A percentile compares a stretch with the other conserved stretches of the same genome.
These are phyloP conservation scores for Rhagonycha fulva DNA, from an alignment of 2,888 invertebrate genomes.

Conservation along the genomic window DNA sequence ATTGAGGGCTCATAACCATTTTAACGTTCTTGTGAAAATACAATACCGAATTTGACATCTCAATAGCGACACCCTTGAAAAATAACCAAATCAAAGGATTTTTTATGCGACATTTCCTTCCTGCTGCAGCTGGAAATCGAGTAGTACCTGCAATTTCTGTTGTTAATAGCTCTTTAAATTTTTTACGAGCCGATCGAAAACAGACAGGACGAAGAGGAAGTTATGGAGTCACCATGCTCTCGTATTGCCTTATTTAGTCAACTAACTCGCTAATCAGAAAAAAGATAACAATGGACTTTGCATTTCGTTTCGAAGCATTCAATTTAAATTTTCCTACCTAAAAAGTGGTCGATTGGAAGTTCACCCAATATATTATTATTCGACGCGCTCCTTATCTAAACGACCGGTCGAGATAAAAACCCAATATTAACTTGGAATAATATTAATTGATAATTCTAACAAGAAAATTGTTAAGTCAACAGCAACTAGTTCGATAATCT, in stretches of 20 bases:
- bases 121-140: not conserved
- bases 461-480: slow-evolving; percentile 7
- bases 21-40: not conserved
- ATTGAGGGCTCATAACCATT: not conserved
- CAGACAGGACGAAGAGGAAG: not conserved
- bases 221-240: not conserved
- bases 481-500: not conserved
- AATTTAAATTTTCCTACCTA: not conserved
- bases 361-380: not conserved
- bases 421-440: not conserved
- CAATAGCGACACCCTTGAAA: not conserved
- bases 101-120: not conserved
- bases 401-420: not conserved
- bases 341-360: not conserved
- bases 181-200: not conserved
- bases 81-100: not conserved
- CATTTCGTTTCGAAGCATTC: not conserved
- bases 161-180: not conserved
- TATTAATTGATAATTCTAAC: not conserved
- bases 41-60: not conserved
- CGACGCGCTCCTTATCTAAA: not conserved
- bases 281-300: not conserved
- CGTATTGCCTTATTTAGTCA: not conserved
- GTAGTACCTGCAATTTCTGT: not conserved
- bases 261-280: not conserved